Evolutionary conservation across 2,113 vertebrate species (phyloP).

Genomic region (Hemicordylus capensis): DNA sequence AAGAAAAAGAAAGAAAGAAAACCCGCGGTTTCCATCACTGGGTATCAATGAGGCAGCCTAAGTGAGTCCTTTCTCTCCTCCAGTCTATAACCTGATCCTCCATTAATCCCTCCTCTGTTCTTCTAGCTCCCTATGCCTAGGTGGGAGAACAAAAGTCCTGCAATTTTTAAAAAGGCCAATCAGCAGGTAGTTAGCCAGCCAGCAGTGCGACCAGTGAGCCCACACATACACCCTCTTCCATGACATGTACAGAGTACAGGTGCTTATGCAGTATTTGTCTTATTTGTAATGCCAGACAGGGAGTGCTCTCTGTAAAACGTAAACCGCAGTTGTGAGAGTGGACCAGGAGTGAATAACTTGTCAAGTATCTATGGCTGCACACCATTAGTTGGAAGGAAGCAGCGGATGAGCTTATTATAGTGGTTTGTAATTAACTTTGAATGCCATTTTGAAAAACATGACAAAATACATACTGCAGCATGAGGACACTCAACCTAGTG

Average conservation of each 20-base stretch:
- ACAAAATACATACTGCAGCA: neutral
- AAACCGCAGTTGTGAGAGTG: neutral
- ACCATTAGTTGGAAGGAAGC: neutral
- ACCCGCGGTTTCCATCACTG: neutral
- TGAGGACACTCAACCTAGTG: neutral
- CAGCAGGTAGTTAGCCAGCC: no score
- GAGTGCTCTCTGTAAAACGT: neutral
- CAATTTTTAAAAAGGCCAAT: neutral
- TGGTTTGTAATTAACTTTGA: neutral
- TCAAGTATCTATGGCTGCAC: neutral
- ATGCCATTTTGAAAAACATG: neutral
- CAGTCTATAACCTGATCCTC: neutral
- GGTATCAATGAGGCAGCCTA: neutral
- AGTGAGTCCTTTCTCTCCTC: neutral
- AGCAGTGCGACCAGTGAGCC: neutral
- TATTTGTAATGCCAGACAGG: neutral
- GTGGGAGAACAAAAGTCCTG: neutral
- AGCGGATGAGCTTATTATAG: neutral
- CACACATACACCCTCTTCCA: neutral
- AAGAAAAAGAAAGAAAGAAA: neutral
- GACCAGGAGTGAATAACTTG: neutral
- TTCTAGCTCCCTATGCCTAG: no score
- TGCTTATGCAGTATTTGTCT: neutral
- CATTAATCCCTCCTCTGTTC: no score
- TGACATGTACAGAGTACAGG: no score